These are phyloP conservation scores for Fragum whitleyi DNA, from an alignment of 2,888 invertebrate species.

Conservation along the genomic window DNA sequence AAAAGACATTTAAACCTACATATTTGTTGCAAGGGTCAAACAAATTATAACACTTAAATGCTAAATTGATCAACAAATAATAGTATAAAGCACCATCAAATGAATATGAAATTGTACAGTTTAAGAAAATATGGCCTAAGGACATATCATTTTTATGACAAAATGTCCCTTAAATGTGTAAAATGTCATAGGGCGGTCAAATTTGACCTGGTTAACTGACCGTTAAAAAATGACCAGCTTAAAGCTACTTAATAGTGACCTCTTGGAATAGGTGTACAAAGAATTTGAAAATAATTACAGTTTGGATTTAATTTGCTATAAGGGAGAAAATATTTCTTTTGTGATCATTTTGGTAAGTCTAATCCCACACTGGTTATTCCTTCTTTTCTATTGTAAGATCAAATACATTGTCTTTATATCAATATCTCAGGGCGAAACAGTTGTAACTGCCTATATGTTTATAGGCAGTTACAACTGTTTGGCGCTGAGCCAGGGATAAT, in stretches of 20 bases:
- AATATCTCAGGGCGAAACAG: too few species aligned
- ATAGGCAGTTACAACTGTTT: too few species aligned
- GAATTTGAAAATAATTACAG: constrained; percentile 9
- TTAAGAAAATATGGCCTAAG: neutral
- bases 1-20: too few species aligned
- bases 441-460: too few species aligned
- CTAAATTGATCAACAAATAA: neutral
- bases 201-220: constrained; percentile 24
- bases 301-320: constrained; percentile 2
- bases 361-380: neutral
- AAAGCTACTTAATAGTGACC: constrained; percentile 8
- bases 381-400: neutral
- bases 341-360: neutral
- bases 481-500: too few species aligned
- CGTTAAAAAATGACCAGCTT: constrained; percentile 20
- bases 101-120: neutral
- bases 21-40: too few species aligned
- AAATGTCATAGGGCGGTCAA: constrained; percentile 19
- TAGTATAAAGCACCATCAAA: neutral
- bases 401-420: too few species aligned
- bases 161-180: neutral
- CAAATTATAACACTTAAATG: neutral
- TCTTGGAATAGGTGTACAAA: neutral
- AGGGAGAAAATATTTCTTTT: neutral
- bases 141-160: neutral